Base-by-base conservation (phyloP, 2,113 vertebrate species). In the Calidris pygmaea region DNA sequence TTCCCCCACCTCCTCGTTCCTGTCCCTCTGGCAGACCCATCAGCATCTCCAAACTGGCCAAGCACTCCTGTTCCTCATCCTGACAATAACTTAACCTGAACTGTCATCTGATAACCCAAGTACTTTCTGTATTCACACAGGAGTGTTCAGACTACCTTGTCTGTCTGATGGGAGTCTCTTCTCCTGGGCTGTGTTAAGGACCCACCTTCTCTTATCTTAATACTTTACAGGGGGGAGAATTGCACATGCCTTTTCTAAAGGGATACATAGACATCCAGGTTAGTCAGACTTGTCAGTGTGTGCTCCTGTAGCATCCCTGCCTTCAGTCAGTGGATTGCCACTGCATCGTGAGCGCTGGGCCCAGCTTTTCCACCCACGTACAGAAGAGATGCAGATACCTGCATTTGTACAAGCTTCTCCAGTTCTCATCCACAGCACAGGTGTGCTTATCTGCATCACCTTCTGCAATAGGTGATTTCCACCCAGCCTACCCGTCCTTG, bases 321-420 rank as follows among this genome's bases (percentile, higher is more conserved):
- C 35, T 47, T 74, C 45, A 70, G 65, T 74, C 29, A 27, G 1
- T 16, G 39, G 26, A 13, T 41, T 70, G 19, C 30, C 30, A 5
- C 48, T n/a, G 14, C 41, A 4, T 8, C 10, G 1, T 15, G 32
- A 73, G 29, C 20, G 3, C 26, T 26, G 43, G 23, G 43, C 30
- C 30, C 62, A 63, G 62, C 37, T 84, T 67, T 89, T 72, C 76
- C 47, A 63, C 1, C 62, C 34, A 5, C n/a, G 34, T 14, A 6
- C 13, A 12, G 47, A 24, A 37, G 15, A 53, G 62, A 19, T 6
- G 10, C 16, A 24, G 67, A 10, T 14, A 23, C 0, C 0, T 56
- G 37, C 22, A 8, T 21, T 22, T 48, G 15, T n/a, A 34, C 11
- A 58, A 55, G 27, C 63, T 48, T 45, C 30, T 59, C 50, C 45